Conservation (phyloP, 2,888 invertebrate genomes). For the Eilema griseolum region DNA sequence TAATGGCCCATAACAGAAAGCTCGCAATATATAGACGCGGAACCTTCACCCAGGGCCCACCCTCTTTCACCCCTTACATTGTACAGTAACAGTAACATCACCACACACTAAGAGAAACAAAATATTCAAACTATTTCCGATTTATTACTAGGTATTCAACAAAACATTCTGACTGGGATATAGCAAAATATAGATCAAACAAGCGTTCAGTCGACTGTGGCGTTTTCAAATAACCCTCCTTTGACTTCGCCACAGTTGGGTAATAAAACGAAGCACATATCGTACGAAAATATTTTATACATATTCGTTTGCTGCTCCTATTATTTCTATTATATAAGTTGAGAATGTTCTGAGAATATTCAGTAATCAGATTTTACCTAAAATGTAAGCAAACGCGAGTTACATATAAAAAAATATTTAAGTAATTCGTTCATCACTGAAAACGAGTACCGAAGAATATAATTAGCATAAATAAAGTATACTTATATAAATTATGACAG, state of each 20-base stretch:
- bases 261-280: conserved; percentile 52
- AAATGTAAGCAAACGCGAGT: not conserved
- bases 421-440: not conserved
- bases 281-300: conserved; percentile 56
- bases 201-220: conserved; percentile 56
- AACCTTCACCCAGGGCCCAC: conserved; percentile 32
- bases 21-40: conserved; percentile 67
- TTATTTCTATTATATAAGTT: conserved; percentile 7
- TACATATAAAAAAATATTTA: too few relatives aligned
- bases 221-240: conserved; percentile 52
- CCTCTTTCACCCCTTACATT: conserved; percentile 23
- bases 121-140: conserved; percentile 67
- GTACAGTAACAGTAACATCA: conserved; percentile 41
- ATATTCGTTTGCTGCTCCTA: conserved; percentile 31
- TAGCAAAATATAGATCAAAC: conserved; percentile 58
- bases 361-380: not conserved
- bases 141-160: conserved; percentile 67
- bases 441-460: not conserved
- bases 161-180: conserved; percentile 59
- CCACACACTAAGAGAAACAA: conserved; percentile 64
- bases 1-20: conserved; percentile 79
- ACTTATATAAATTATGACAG: too few relatives aligned
- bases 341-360: not conserved
- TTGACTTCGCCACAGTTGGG: too few relatives aligned
- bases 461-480: not conserved